These are phyloP conservation scores for Aleiodes alternator DNA, from an alignment of 2,888 invertebrate genomes.

Conservation along the genomic window DNA sequence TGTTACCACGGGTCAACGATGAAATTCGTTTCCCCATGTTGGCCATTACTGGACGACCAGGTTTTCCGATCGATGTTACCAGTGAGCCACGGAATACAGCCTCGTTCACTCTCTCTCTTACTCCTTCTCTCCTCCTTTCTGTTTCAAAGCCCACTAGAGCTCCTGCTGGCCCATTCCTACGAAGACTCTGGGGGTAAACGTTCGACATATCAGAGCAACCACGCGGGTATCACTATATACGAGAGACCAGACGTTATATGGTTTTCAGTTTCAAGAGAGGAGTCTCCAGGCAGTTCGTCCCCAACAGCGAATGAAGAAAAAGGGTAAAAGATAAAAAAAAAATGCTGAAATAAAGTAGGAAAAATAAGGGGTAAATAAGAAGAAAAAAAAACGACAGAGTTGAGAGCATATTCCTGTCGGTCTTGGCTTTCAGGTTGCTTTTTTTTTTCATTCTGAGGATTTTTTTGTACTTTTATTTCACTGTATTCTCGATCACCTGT, in stretches of 20 bases:
- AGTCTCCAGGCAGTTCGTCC: conserved; percentile 44
- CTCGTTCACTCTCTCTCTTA: background rate
- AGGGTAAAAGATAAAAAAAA: background rate
- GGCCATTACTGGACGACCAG: conserved; percentile 33
- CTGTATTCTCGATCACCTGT: conserved; percentile 13
- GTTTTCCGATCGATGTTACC: conserved; percentile 33
- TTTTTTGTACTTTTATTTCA: background rate
- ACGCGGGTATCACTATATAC: background rate
- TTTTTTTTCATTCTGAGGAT: background rate
- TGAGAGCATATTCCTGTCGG: conserved; percentile 70
- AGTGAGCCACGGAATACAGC: conserved; percentile 19
- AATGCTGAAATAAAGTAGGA: background rate
- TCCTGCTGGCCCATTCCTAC: no score
- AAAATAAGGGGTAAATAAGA: background rate
- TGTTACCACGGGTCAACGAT: conserved; percentile 36
- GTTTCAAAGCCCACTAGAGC: no score
- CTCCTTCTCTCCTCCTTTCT: background rate
- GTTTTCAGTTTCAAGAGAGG: conserved; percentile 27
- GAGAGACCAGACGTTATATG: conserved; percentile 20
- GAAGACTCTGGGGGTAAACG: conserved; percentile 27
- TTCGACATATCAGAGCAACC: conserved; percentile 29
- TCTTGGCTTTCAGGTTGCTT: conserved; percentile 62
- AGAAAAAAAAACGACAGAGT: conserved; percentile 49
- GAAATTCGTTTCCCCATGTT: conserved; percentile 42
- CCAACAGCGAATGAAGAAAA: conserved; percentile 8